These are phyloP conservation scores for Vimba vimba DNA, from an alignment of 2,113 vertebrate genomes.

Conservation along the genomic window DNA sequence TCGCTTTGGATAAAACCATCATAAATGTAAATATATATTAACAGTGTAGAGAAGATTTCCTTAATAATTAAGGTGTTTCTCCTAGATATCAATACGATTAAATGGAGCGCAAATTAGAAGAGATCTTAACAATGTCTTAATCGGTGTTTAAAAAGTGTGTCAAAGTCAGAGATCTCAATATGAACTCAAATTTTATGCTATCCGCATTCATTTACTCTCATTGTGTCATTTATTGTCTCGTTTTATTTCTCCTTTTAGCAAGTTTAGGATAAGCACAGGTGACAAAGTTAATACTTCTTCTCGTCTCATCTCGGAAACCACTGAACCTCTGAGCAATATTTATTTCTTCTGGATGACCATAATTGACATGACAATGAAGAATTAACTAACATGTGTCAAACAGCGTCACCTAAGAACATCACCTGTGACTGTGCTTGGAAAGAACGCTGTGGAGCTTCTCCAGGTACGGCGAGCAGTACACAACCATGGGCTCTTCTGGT, in stretches of 20 bases:
- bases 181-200: neutral
- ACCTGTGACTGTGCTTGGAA: conserved; percentile 85
- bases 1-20: neutral
- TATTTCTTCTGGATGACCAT: neutral
- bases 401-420: conserved; percentile 38
- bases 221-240: neutral
- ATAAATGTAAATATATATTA: neutral
- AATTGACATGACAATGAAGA: neutral
- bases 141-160: neutral
- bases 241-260: neutral
- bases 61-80: neutral
- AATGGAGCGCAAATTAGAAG: neutral
- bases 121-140: neutral
- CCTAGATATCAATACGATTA: neutral
- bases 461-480: conserved; percentile 89
- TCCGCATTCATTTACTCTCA: neutral
- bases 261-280: neutral
- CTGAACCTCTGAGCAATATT: neutral
- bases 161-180: neutral
- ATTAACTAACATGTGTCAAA: neutral
- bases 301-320: neutral
- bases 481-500: conserved; percentile 86
- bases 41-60: neutral
- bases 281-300: neutral
- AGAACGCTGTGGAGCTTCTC: conserved; percentile 85